Percentiles rank a stretch among this genome's conserved stretches.
Conservation (phyloP, 2,888 invertebrate species). For the Pegoplata infirma region DNA sequence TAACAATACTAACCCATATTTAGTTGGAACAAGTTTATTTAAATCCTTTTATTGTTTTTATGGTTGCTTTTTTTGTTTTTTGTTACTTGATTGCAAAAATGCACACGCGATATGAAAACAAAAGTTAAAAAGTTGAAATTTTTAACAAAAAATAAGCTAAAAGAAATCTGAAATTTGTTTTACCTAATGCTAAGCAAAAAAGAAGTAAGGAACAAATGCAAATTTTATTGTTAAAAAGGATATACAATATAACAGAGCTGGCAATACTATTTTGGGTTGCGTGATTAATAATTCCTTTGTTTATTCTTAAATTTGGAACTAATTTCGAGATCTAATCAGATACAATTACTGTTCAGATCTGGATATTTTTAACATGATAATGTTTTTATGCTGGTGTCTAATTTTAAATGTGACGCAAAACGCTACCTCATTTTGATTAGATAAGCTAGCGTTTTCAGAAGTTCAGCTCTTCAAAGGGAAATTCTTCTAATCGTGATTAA, state of each 20-base stretch:
- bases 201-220: slow-evolving; percentile 2
- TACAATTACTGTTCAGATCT: too few relatives aligned
- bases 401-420: too few relatives aligned
- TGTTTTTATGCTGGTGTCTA: too few relatives aligned
- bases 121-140: neutral
- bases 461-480: too few relatives aligned
- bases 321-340: too few relatives aligned
- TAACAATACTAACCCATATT: slow-evolving; percentile 24
- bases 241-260: neutral
- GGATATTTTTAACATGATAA: too few relatives aligned
- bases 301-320: too few relatives aligned
- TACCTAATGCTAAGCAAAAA: neutral
- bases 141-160: neutral
- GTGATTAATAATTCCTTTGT: too few relatives aligned
- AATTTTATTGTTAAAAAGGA: neutral
- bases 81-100: slow-evolving; percentile 34
- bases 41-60: neutral
- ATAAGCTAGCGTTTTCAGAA: too few relatives aligned
- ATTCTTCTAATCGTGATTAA: too few relatives aligned
- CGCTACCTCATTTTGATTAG: too few relatives aligned
- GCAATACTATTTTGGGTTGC: too few relatives aligned
- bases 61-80: slow-evolving; percentile 1
- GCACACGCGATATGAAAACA: slow-evolving; percentile 15
- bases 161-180: neutral
- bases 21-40: neutral